Conservation (phyloP, 1,140 invertebrate genomes). For the Sycobia sp. region DNA sequence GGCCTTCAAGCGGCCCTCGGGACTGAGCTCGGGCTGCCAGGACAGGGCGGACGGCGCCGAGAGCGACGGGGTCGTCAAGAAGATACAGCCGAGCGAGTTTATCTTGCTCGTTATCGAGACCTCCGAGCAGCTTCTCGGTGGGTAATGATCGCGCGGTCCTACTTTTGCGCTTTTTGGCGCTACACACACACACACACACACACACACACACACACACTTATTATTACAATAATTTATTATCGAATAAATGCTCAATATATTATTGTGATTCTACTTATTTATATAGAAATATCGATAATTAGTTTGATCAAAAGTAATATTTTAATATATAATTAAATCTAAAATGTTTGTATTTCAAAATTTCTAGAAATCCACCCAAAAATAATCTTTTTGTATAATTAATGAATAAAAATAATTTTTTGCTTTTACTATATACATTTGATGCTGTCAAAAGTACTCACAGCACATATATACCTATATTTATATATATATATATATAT, state of each 20-base stretch:
- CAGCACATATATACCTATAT: too few species aligned
- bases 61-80: conserved; percentile 68
- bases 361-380: too few species aligned
- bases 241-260: too few species aligned
- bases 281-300: neutral
- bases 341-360: too few species aligned
- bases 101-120: conserved; percentile 72
- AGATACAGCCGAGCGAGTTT: conserved; percentile 75
- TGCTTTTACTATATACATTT: too few species aligned
- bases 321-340: too few species aligned
- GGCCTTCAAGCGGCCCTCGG: conserved; percentile 63
- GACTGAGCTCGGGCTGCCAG: conserved; percentile 49
- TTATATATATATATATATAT: neutral
- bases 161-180: too few species aligned
- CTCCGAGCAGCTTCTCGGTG: conserved; percentile 67
- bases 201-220: too few species aligned
- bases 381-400: too few species aligned
- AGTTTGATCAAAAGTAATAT: neutral
- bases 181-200: too few species aligned
- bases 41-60: conserved; percentile 10
- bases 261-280: neutral
- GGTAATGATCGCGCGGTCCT: neutral
- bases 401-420: too few species aligned
- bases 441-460: too few species aligned
- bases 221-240: conserved; percentile 1